phyloP scores from a whole-genome alignment of 1,140 invertebrate species.

The Penaeus vannamei region DNA sequence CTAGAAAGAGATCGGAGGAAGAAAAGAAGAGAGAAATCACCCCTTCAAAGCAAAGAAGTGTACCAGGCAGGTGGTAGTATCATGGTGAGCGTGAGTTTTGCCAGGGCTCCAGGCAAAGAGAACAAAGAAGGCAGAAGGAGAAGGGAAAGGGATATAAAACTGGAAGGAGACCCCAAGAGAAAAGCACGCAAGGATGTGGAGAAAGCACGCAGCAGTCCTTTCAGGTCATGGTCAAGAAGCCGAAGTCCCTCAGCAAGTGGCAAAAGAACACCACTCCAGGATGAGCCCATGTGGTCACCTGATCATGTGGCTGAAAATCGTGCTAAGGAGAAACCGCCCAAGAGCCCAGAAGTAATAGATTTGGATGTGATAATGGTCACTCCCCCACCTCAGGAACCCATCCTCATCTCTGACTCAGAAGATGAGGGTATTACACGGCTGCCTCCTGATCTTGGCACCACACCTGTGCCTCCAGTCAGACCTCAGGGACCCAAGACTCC shows the following conservation, averaged over 20 bases:
- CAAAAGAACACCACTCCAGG: conserved; percentile 65
- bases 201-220: conserved; percentile 50
- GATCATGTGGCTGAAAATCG: conserved; percentile 46
- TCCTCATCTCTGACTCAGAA: conserved; percentile 86
- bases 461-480: conserved; percentile 64
- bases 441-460: conserved; percentile 66
- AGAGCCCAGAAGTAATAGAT: conserved; percentile 87
- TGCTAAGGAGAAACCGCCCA: conserved; percentile 46
- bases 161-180: conserved; percentile 54
- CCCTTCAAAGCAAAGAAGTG: conserved; percentile 81
- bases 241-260: conserved; percentile 62
- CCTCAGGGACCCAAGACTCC: conserved; percentile 80
- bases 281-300: conserved; percentile 67
- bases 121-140: conserved; percentile 65
- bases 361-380: conserved; percentile 78
- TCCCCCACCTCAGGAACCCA: conserved; percentile 84
- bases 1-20: conserved; percentile 58
- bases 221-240: conserved; percentile 55
- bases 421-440: conserved; percentile 73
- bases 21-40: conserved; percentile 62
- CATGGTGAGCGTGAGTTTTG: conserved; percentile 89
- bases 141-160: conserved; percentile 61
- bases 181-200: conserved; percentile 49
- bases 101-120: conserved; percentile 71
- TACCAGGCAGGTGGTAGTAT: conserved; percentile 94